phyloP scores from a whole-genome alignment of 1,140 invertebrate genomes.

The Agrypnia vestita region DNA sequence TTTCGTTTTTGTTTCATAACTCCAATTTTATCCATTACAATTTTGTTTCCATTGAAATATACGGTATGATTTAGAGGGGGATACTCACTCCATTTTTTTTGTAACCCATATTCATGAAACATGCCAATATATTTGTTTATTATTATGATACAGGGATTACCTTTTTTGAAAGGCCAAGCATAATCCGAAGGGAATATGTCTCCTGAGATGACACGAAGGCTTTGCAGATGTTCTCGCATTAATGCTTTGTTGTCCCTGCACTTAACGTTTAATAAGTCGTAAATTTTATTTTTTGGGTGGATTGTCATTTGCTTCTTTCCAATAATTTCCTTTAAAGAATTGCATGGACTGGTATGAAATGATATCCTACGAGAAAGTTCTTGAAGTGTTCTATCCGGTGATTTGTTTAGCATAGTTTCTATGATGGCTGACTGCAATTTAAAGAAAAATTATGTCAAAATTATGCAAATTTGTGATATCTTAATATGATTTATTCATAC shows the following conservation, averaged over 20 bases:
- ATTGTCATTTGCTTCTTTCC: not conserved
- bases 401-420: not conserved
- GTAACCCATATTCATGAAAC: slow-evolving; percentile 3
- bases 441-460: too few relatives aligned
- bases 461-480: too few relatives aligned
- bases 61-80: not conserved
- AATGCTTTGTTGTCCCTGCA: not conserved
- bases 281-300: not conserved
- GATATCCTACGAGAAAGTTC: not conserved
- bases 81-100: not conserved
- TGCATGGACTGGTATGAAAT: not conserved
- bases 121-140: not conserved
- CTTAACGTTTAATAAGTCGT: not conserved
- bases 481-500: too few relatives aligned
- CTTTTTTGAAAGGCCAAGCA: too few relatives aligned
- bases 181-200: too few relatives aligned
- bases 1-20: not conserved
- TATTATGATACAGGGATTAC: not conserved
- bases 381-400: not conserved
- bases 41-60: not conserved
- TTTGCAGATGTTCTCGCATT: too few relatives aligned
- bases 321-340: not conserved
- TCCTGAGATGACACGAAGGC: too few relatives aligned
- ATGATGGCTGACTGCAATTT: not conserved
- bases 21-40: not conserved